A percentile compares a stretch with the other conserved stretches of the same genome.
phyloP scores from a whole-genome alignment of 92 coral and sea anemone species.

The Epizoanthus fatuus region DNA sequence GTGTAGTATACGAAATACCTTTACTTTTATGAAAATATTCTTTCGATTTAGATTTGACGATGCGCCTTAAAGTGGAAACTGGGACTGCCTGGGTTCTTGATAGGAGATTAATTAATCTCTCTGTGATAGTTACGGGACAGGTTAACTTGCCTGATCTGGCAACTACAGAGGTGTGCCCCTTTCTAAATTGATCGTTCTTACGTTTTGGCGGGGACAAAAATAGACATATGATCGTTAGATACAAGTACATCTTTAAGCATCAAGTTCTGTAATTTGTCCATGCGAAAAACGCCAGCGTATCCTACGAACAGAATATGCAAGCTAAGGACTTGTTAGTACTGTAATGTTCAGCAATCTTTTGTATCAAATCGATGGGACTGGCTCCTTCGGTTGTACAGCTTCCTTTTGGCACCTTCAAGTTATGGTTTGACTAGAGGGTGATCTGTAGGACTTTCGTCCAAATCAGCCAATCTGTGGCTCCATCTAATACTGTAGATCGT shows the following conservation, averaged over 20 bases:
- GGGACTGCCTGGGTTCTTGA: slow-evolving; percentile 3
- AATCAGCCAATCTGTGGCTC: too few species aligned
- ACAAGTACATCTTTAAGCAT: slow-evolving; percentile 44
- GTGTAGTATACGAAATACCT: slow-evolving; percentile 13
- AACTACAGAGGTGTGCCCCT: slow-evolving; percentile 55
- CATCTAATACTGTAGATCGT: too few species aligned
- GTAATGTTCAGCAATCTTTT: slow-evolving; percentile 43
- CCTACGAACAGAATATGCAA: slow-evolving; percentile 59
- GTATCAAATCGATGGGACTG: not conserved
- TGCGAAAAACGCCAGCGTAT: slow-evolving; percentile 69
- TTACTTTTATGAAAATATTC: slow-evolving; percentile 43
- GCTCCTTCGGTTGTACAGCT: too few species aligned
- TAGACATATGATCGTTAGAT: slow-evolving; percentile 39
- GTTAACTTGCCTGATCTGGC: slow-evolving; percentile 55
- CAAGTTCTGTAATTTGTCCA: slow-evolving; percentile 54
- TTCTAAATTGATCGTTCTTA: slow-evolving; percentile 64
- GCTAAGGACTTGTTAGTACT: slow-evolving; percentile 49
- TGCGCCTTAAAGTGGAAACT: slow-evolving; percentile 36
- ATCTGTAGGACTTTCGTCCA: too few species aligned
- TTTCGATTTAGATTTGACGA: slow-evolving; percentile 32
- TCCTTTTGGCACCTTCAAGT: too few species aligned
- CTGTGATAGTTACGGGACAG: slow-evolving; percentile 64
- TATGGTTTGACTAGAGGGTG: too few species aligned
- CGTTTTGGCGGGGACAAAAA: slow-evolving; percentile 36
- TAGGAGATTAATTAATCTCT: slow-evolving; percentile 31